Evolutionary conservation across 1,140 invertebrate species (phyloP), one percentile per base, ranked within the genome.

Genomic region (Brachionus manjavacas): DNA sequence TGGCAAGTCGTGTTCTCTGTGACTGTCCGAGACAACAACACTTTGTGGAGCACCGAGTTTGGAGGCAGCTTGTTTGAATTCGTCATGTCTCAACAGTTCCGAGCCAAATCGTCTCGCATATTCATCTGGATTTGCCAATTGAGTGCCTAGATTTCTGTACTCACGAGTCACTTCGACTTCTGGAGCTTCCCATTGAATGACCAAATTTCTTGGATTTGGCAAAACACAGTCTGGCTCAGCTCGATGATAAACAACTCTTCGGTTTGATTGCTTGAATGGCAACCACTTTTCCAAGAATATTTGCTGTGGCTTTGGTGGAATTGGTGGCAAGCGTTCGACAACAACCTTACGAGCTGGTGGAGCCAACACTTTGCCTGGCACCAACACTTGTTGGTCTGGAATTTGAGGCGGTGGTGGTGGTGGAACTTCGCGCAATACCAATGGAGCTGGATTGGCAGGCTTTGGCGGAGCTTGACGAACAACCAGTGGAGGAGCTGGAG

Each of bases 221-320:
- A 68, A 39, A 25, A 43, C 14, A 68, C 79, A 81, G 41, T 81
- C 79, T 12, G 52, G 52, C 41, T 81, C 79, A 41, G 52, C 16
- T 25, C 20, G 28, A 25, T 81, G 52, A 23, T 64, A 81, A 46
- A 81, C 64, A 41, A 81, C 79, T 81, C 23, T 60, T 64, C 79
- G 25, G 35, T 68, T 81, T 68, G 55, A 52, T 64, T 68, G 79
- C 31, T 81, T 43, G 60, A 64, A 64, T 31, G 35, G 35, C 20
- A 81, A 68, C 79, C 79, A 81, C 66, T 68, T 60, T 81, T 81
- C 79, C 79, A 81, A 60, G 31, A 68, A 64, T 39, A 81, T 46
- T 68, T 81, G 52, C 16, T 68, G 52, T 60, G 79, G 79, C 28
- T 81, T 81, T 16, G 52, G 39, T 64, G 79, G 79, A 39, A 81